These are phyloP conservation scores for Acanthochromis polyacanthus DNA, from an alignment of 2,113 vertebrate species.

Conservation along the genomic window DNA sequence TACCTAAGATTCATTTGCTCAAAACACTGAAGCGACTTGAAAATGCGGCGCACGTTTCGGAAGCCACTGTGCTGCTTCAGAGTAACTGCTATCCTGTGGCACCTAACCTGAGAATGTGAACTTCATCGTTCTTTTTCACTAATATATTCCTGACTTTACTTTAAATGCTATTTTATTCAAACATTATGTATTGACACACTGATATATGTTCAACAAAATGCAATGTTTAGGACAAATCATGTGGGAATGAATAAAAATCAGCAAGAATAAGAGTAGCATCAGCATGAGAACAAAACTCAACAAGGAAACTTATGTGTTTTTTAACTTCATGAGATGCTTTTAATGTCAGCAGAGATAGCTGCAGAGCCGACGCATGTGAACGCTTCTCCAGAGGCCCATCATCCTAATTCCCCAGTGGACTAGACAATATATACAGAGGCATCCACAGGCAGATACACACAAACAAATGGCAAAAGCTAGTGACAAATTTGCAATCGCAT, in stretches of 20 bases:
- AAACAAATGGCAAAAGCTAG: constrained; percentile 23
- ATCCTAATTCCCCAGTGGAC: constrained; percentile 46
- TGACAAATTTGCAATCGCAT: constrained; percentile 6
- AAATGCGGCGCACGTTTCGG: not conserved
- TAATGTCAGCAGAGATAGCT: constrained; percentile 30
- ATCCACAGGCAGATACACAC: not conserved
- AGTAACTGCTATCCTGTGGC: constrained; percentile 6
- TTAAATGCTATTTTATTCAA: not conserved
- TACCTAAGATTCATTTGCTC: constrained; percentile 34
- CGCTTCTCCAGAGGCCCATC: constrained; percentile 48
- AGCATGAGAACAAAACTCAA: constrained; percentile 18
- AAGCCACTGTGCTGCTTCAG: not conserved
- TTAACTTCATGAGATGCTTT: constrained; percentile 6
- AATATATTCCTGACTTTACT: not conserved
- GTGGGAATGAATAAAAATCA: not conserved
- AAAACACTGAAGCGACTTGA: constrained; percentile 17
- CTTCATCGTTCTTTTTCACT: not conserved
- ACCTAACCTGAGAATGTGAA: not conserved
- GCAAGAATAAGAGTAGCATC: not conserved
- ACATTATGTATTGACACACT: not conserved
- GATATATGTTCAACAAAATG: not conserved
- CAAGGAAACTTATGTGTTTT: not conserved
- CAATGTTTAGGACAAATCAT: not conserved
- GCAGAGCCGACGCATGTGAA: constrained; percentile 10
- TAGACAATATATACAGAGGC: not conserved